A percentile compares a stretch with the other conserved stretches of the same genome.
phyloP scores from a whole-genome alignment of 2,797 vertebrate genomes.

The Scolopax bukidnonensis region DNA sequence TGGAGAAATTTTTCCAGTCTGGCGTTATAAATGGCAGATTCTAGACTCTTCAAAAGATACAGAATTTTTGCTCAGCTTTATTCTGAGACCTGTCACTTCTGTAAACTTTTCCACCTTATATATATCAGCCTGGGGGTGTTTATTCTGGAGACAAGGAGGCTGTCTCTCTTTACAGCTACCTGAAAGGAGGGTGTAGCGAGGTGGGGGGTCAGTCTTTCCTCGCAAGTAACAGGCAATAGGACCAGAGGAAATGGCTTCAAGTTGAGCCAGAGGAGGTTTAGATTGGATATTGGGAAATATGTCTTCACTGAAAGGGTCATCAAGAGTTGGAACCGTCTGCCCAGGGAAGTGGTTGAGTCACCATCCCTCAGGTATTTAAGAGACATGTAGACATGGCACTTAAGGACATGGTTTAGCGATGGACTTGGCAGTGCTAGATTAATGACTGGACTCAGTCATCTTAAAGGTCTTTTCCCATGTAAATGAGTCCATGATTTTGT shows the following conservation, averaged over 20 bases:
- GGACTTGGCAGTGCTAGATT: neutral
- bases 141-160: neutral
- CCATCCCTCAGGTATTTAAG: neutral
- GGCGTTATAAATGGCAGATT: neutral
- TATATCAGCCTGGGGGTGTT: neutral
- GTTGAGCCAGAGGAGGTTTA: neutral
- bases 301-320: neutral
- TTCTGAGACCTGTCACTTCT: neutral
- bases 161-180: neutral
- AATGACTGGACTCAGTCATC: neutral
- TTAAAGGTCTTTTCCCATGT: neutral
- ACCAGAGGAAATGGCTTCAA: neutral
- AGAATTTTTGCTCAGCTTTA: neutral
- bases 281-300: neutral
- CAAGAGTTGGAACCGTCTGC: neutral
- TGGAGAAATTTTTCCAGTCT: neutral
- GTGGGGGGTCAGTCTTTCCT: neutral
- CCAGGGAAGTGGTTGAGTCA: neutral
- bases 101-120: neutral
- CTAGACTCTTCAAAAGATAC: neutral
- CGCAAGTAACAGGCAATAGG: neutral
- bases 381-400: fast-evolving
- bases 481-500: neutral
- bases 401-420: neutral
- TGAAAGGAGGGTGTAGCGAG: neutral